Percentiles rank a stretch among this genome's conserved stretches.
These are phyloP conservation scores for Glossophaga mutica DNA, from an alignment of 2,797 vertebrate genomes.

Conservation along the genomic window DNA sequence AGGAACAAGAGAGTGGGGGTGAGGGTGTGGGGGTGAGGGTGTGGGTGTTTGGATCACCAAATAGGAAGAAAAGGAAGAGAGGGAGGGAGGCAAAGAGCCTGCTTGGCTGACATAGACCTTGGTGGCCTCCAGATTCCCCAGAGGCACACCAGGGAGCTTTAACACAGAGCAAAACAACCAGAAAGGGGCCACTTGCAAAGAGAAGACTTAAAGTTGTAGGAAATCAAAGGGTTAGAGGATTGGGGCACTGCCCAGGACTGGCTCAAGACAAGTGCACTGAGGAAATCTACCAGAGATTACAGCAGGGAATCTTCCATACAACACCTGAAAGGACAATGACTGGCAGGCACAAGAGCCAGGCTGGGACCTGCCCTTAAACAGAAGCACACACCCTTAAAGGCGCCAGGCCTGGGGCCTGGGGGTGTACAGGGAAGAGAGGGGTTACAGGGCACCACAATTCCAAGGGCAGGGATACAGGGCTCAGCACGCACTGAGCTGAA, in stretches of 20 bases:
- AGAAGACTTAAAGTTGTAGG: not conserved
- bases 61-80: not conserved
- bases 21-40: not conserved
- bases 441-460: not conserved
- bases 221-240: conserved; percentile 18
- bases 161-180: not conserved
- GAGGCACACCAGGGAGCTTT: not conserved
- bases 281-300: not conserved
- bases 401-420: not conserved
- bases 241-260: not conserved
- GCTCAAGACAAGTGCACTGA: not conserved
- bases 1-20: conserved; percentile 33
- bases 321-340: not conserved
- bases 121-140: not conserved
- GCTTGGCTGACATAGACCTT: not conserved
- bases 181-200: conserved; percentile 8
- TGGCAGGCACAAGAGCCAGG: not conserved
- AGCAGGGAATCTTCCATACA: not conserved
- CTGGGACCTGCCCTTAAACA: not conserved
- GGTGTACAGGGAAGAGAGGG: not conserved
- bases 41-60: not conserved
- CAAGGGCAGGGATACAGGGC: not conserved
- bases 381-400: conserved; percentile 15
- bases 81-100: not conserved
- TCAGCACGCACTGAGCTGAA: not conserved